These are phyloP conservation scores for Ctenomys sociabilis DNA, from an alignment of 2,113 vertebrate genomes.

Conservation along the genomic window DNA sequence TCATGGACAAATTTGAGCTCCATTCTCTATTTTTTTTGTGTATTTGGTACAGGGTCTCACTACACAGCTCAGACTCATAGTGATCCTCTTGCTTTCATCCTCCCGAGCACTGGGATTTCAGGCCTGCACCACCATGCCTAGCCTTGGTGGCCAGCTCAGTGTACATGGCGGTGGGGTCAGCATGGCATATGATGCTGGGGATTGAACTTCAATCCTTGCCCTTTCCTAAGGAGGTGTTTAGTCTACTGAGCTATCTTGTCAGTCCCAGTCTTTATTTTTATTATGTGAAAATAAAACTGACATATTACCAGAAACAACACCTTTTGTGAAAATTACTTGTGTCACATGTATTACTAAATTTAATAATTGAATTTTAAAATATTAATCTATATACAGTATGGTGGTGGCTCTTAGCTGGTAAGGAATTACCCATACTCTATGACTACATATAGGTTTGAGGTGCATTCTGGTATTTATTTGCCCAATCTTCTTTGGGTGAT, in stretches of 20 bases:
- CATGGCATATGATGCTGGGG: too few species aligned
- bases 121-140: too few species aligned
- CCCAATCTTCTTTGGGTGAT: not conserved
- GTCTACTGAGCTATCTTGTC: too few species aligned
- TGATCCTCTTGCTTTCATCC: too few species aligned
- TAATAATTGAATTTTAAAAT: conserved; percentile 1
- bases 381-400: not conserved
- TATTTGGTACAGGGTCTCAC: too few species aligned
- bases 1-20: conserved; percentile 1
- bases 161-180: too few species aligned
- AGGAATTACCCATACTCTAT: not conserved
- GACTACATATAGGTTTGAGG: not conserved
- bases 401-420: not conserved
- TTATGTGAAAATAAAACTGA: not conserved
- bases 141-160: too few species aligned
- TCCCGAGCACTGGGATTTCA: too few species aligned
- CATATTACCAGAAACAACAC: not conserved
- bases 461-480: not conserved
- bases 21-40: conserved; percentile 36
- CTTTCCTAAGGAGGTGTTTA: too few species aligned
- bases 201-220: too few species aligned
- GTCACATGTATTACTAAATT: conserved; percentile 37
- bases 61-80: too few species aligned
- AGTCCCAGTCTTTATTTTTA: conserved; percentile 18
- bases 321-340: not conserved